phyloP scores from a whole-genome alignment of 2,888 invertebrate species.

The Syrista parreyssii region DNA sequence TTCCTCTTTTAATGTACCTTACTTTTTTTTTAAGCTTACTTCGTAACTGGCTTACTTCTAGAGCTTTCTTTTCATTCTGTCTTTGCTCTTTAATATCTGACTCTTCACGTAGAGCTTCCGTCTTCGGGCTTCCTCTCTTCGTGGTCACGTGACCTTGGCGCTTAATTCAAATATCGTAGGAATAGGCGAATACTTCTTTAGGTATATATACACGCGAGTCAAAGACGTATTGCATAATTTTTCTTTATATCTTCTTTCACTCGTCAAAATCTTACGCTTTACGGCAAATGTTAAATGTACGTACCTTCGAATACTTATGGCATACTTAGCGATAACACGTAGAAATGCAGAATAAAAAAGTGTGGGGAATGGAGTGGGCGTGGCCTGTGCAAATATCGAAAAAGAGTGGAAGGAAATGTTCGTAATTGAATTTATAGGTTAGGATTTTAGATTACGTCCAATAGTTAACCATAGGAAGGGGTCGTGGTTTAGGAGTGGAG shows the following conservation, averaged over 20 bases:
- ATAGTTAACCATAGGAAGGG: too few species aligned
- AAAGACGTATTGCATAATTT: constrained; percentile 33
- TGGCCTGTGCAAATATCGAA: too few species aligned
- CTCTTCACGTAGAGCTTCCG: neutral
- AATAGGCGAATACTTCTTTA: constrained; percentile 43
- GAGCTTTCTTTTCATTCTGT: constrained; percentile 1
- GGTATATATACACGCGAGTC: constrained; percentile 53
- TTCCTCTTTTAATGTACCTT: constrained; percentile 23
- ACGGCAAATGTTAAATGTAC: constrained; percentile 24
- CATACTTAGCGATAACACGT: constrained; percentile 55
- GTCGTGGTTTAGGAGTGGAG: constrained; percentile 26
- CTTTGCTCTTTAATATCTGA: constrained; percentile 1
- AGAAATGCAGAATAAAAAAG: constrained; percentile 60
- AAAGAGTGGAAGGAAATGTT: too few species aligned
- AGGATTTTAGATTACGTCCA: too few species aligned
- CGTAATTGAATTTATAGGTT: too few species aligned
- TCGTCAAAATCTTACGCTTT: constrained; percentile 11
- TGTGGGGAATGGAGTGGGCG: neutral
- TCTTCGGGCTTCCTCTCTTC: neutral
- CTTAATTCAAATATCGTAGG: constrained; percentile 29
- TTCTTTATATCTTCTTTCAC: too few species aligned
- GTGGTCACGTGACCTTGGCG: neutral
- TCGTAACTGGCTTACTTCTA: constrained; percentile 1
- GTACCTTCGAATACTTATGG: constrained; percentile 19
- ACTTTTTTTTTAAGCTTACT: neutral